Percentiles rank a stretch among this genome's conserved stretches.
Conservation (phyloP, 2,797 vertebrate species). For the Coreius guichenoti region DNA sequence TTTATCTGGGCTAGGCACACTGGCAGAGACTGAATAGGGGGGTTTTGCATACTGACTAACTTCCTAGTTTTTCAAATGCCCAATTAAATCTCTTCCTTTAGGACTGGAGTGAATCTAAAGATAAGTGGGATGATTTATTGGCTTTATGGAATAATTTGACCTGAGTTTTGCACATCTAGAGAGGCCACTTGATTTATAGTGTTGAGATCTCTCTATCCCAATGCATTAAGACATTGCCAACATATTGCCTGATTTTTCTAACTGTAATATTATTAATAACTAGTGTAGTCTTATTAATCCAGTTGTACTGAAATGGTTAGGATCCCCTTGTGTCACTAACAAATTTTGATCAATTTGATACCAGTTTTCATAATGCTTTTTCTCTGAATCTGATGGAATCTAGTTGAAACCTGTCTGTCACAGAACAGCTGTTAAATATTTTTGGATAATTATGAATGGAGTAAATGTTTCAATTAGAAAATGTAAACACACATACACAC, state of each 20-base stretch:
- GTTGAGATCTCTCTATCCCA: not conserved
- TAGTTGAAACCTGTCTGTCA: not conserved
- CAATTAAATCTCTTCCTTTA: constrained; percentile 37
- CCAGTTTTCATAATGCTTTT: not conserved
- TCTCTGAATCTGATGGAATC: not conserved
- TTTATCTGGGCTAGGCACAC: constrained; percentile 53
- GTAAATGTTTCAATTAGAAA: not conserved
- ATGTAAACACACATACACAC: not conserved
- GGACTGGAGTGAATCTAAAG: constrained; percentile 30
- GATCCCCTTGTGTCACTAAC: not conserved
- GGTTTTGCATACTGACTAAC: constrained; percentile 30
- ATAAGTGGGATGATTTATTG: constrained; percentile 42
- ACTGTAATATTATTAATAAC: not conserved
- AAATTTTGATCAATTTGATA: not conserved
- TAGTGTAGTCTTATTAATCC: not conserved
- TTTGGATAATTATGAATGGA: not conserved
- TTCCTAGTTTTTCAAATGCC: constrained; percentile 33
- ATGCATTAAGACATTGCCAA: not conserved
- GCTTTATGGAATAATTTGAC: constrained; percentile 34
- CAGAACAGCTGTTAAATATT: not conserved
- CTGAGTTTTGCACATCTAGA: constrained; percentile 20
- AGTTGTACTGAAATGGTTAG: not conserved
- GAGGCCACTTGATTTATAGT: constrained; percentile 18
- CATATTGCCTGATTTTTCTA: constrained; percentile 5
- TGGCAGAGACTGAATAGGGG: constrained; percentile 39